Evolutionary conservation across 2,797 vertebrate genomes (phyloP).

Genomic region (Etheostoma nigrum): DNA sequence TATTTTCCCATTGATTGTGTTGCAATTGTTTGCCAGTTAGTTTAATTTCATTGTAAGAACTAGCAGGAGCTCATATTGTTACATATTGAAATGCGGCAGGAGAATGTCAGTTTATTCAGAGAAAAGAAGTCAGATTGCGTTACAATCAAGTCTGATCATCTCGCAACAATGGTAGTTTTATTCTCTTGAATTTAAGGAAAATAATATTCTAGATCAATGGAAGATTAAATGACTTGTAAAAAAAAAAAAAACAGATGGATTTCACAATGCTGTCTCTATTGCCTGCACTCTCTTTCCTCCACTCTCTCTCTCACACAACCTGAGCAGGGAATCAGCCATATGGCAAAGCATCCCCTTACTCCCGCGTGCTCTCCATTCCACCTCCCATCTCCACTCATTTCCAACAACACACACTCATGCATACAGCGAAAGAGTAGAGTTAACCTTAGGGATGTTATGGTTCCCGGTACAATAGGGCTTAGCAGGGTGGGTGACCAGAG

Average conservation of each 20-base stretch:
- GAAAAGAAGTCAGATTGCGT: conserved; percentile 25
- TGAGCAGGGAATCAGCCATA: conserved; percentile 68
- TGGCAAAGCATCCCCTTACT: conserved; percentile 67
- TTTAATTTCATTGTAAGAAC: conserved; percentile 35
- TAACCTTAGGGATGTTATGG: conserved; percentile 55
- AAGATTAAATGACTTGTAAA: conserved; percentile 50
- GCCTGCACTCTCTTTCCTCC: conserved; percentile 38
- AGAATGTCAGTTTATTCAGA: conserved; percentile 39
- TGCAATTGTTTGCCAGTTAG: conserved; percentile 49
- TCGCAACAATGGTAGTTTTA: conserved; percentile 34
- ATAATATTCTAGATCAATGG: conserved; percentile 14
- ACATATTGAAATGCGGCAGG: conserved; percentile 33
- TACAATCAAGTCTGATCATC: conserved; percentile 46
- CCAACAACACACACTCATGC: conserved; percentile 43
- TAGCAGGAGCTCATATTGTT: conserved; percentile 24
- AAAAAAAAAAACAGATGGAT: conserved; percentile 21
- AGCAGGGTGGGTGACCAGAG: conserved; percentile 69
- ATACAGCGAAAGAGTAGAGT: conserved; percentile 42
- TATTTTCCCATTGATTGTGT: conserved; percentile 42
- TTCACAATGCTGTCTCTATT: conserved; percentile 39
- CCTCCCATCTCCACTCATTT: conserved; percentile 45
- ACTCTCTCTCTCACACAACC: conserved; percentile 38
- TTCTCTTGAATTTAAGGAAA: conserved; percentile 29
- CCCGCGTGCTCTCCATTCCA: conserved; percentile 40
- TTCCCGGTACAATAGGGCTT: conserved; percentile 59